These are phyloP conservation scores for Acrocephalus kingi DNA, from an alignment of 2,113 vertebrate species.

Conservation along the genomic window DNA sequence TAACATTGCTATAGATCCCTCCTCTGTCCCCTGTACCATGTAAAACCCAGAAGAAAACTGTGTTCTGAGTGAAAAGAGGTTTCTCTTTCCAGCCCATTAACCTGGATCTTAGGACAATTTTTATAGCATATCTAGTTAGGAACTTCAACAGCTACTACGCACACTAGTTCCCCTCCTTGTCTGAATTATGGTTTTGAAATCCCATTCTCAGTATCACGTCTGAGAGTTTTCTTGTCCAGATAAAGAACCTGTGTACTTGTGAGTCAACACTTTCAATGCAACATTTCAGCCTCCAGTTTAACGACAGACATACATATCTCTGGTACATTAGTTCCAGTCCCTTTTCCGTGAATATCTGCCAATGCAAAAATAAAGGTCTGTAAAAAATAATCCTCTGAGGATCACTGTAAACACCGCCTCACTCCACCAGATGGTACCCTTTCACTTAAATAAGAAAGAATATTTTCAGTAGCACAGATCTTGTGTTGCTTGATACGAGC, in stretches of 20 bases:
- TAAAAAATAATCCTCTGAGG: background rate
- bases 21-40: background rate
- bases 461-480: background rate
- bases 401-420: background rate
- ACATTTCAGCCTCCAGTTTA: background rate
- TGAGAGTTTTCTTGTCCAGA: background rate
- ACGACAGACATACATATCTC: background rate
- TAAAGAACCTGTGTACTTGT: background rate
- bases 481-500: background rate
- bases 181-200: background rate
- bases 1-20: background rate
- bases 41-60: background rate
- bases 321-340: background rate
- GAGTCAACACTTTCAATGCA: background rate
- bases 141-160: background rate
- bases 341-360: background rate
- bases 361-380: background rate
- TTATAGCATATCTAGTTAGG: background rate
- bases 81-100: background rate
- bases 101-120: background rate
- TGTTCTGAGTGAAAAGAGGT: background rate
- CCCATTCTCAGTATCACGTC: background rate
- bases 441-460: background rate
- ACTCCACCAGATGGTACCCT: conserved; percentile 2
- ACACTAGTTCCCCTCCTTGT: background rate